Conservation (phyloP, 2,888 invertebrate genomes). For the Steinernema scapterisci region DNA sequence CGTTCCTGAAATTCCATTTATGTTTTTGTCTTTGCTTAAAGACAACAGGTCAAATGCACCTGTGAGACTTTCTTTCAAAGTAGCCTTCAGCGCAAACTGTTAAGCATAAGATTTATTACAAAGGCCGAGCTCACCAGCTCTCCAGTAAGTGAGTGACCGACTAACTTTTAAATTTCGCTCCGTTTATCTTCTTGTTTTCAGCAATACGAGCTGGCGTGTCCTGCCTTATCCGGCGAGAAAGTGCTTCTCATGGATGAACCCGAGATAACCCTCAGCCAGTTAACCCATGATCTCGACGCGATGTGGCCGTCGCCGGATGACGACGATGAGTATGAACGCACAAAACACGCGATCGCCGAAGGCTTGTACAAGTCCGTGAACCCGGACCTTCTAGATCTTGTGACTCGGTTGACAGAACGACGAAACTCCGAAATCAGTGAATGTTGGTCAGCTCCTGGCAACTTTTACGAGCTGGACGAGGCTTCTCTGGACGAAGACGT, state of each 20-base stretch:
- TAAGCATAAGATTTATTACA: too few species aligned
- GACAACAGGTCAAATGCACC: too few species aligned
- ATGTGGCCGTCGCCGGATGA: constrained; percentile 5
- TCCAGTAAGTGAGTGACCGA: too few species aligned
- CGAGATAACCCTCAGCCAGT: neutral
- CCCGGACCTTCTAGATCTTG: constrained; percentile 1
- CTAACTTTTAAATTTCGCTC: too few species aligned
- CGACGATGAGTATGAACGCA: neutral
- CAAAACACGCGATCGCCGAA: constrained; percentile 1
- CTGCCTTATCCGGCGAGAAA: neutral
- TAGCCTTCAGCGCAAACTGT: too few species aligned
- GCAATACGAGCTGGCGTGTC: constrained; percentile 22
- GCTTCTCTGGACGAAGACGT: neutral
- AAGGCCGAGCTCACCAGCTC: too few species aligned
- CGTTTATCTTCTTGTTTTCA: neutral
- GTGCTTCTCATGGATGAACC: neutral
- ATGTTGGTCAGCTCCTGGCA: constrained; percentile 23
- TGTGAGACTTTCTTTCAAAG: too few species aligned
- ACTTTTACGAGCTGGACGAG: constrained; percentile 9
- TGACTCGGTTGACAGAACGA: constrained; percentile 4
- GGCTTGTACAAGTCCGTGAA: constrained; percentile 8
- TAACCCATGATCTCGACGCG: neutral
- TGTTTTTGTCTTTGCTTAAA: too few species aligned
- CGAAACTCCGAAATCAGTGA: constrained; percentile 22
- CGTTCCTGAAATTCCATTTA: too few species aligned